phyloP scores from a whole-genome alignment of 2,113 vertebrate species.

The Lophotis ruficrista region DNA sequence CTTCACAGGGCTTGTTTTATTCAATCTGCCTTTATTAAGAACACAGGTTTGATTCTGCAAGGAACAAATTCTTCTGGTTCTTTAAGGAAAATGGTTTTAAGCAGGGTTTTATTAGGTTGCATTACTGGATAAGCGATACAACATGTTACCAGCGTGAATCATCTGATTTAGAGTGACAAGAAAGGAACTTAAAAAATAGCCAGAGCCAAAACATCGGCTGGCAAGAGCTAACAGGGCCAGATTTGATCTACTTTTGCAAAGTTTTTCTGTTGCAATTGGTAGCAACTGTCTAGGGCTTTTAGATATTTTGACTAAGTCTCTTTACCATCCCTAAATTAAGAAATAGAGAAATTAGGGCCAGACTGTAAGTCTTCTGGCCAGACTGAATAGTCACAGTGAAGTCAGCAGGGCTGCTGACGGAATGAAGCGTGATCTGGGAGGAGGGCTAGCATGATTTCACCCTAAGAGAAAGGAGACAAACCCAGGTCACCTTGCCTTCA shows the following conservation, averaged over 20 bases:
- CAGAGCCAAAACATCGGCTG: conserved; percentile 69
- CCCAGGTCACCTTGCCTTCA: neutral
- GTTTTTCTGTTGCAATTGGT: conserved; percentile 62
- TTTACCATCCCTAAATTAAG: conserved; percentile 2
- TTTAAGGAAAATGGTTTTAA: conserved; percentile 71
- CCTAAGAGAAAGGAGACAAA: neutral
- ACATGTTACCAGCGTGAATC: conserved; percentile 75
- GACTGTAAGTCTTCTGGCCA: neutral
- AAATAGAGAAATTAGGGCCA: conserved; percentile 25
- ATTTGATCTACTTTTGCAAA: conserved; percentile 59
- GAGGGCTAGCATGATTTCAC: neutral
- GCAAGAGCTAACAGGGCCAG: conserved; percentile 26
- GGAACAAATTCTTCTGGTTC: conserved; percentile 76
- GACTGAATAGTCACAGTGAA: neutral
- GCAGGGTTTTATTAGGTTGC: conserved; percentile 65
- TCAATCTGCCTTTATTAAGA: conserved; percentile 74
- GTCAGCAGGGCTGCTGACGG: conserved; percentile 3
- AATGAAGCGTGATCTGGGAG: neutral
- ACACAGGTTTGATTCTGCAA: conserved; percentile 68
- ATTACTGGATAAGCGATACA: conserved; percentile 72
- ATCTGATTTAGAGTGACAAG: conserved; percentile 69
- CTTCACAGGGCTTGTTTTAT: conserved; percentile 60
- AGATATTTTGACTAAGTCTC: conserved; percentile 63
- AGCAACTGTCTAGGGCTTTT: conserved; percentile 35
- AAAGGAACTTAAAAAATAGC: conserved; percentile 60